phyloP scores from a whole-genome alignment of 2,888 invertebrate species.

The Syrista parreyssii region DNA sequence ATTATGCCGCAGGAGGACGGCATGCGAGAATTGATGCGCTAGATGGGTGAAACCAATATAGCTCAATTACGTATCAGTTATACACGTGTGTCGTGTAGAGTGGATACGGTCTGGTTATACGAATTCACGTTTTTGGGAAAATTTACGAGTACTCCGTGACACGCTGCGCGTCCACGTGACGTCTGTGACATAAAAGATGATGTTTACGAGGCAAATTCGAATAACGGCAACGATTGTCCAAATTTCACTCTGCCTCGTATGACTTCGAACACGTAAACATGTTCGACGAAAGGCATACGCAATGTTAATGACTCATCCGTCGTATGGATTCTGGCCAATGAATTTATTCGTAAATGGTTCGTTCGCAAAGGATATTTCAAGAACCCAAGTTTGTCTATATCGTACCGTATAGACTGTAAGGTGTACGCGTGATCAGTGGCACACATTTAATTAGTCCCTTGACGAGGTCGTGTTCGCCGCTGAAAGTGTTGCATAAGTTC shows the following conservation, averaged over 20 bases:
- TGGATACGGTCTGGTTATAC: not conserved
- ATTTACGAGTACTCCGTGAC: not conserved
- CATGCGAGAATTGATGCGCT: not conserved
- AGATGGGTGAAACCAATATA: not conserved
- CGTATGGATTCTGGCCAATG: not conserved
- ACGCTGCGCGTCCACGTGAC: not conserved
- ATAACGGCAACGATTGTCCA: not conserved
- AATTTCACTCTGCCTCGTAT: not conserved
- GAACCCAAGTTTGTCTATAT: not conserved
- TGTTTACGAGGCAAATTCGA: not conserved
- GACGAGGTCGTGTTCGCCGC: conserved; percentile 15
- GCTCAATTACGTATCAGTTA: not conserved
- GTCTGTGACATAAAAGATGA: not conserved
- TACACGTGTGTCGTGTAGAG: not conserved
- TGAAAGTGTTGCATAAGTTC: conserved; percentile 12
- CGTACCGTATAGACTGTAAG: not conserved
- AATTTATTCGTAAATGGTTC: not conserved
- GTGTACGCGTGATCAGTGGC: conserved; percentile 18
- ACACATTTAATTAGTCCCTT: conserved; percentile 34
- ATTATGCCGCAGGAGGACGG: not conserved
- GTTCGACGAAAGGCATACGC: not conserved
- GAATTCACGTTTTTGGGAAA: not conserved
- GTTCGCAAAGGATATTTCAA: not conserved
- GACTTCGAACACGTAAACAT: not conserved
- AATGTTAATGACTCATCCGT: not conserved